Evolutionary conservation across 2,888 invertebrate species (phyloP), one percentile per base, ranked within the genome.

Genomic region (Acrobasis consociella): DNA sequence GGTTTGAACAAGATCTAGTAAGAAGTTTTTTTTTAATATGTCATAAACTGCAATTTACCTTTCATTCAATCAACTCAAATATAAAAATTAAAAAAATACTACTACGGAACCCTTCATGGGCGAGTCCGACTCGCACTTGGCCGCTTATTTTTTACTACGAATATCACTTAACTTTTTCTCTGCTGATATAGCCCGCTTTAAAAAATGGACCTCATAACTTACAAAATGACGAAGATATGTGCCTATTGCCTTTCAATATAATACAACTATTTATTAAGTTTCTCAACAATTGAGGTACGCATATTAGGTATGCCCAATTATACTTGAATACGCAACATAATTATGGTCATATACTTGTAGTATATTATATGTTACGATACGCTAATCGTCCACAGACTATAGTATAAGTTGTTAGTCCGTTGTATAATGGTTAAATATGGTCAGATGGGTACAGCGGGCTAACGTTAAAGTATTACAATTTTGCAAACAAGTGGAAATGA

Each of bases 251-350:
- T 55, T 16, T 55, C 39, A 39, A 16, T 55, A 39, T 42, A 55
- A 50, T 49, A 59, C 37, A 50, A 42, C 39, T 58, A 17, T 22
- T 63, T 62, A 51, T 62, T 46, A 53, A 37, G 37, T 70, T 72
- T 68, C 67, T 51, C 66, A 74, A 74, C 69, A 62, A 69, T 80
- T 78, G 77, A 74, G 75, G 74, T 70, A 77, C 67, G 50, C 38
- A 50, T 60, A 60, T 60, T 60, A 60, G 15, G 50, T 72, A 74
- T 71, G 66, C 72, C 62, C 66, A 72, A 67, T 72, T 72, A 70
- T 72, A 70, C 76, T 74, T 73, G 67, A 69, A 67, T 72, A 67
- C 71, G 73, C 72, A 77, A 78, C 65, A 73, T 74, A 78, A 76
- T 75, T 62, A 69, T 66, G 65, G 72, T 69, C 59, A 67, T 67